Base-by-base conservation (phyloP, 1,140 invertebrate species). In the Elysia chlorotica region DNA sequence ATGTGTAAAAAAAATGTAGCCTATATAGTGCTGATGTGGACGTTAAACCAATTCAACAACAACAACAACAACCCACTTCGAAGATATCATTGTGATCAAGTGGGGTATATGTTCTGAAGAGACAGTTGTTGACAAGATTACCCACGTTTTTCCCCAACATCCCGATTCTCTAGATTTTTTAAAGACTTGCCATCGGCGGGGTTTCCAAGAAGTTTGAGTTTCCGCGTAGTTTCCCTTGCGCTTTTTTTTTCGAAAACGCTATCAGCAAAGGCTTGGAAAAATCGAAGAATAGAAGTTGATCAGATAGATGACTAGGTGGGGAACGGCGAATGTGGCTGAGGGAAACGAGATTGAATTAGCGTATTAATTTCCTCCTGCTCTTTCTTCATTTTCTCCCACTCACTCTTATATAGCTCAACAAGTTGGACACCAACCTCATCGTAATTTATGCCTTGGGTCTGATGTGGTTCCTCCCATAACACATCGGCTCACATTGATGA, bases 191-290 rank as follows among this genome's bases (percentile, higher is more conserved):
- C 78, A 48, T 76, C 75, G 3, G 38, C 63, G 0, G 62, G 73
- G 28, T 77, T 77, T 0, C 77, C 77, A 5, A 76, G 73, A 19
- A 75, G 21, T 61, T 79, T 77, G 35, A 73, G 65, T 2, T 69
- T 80, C 25, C 79, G 76, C 2, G 78, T 76, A 19, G 78, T 63
- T 23, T 81, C 78, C 31, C 80, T 74, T 23, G 19, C 5, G 33
- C 80, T 54, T 35, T 76, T 14, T 10, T 76, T 76, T 21, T 75
- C 23, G 37, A 73, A 77, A 1, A 79, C 76, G 31, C 74, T 71
- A n/a, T 75, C n/a, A 2, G 63, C 72, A 65, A 80, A 76, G 1
- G 41, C 6, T 23, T 66, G 56, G 63, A 81, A 81, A 37, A 70
- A 78, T 23, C 31, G 37, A 25, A 65, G 23, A 30, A 72, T 74